These are phyloP conservation scores for Malaclemys terrapin DNA, from an alignment of 2,113 vertebrate species.

Conservation along the genomic window DNA sequence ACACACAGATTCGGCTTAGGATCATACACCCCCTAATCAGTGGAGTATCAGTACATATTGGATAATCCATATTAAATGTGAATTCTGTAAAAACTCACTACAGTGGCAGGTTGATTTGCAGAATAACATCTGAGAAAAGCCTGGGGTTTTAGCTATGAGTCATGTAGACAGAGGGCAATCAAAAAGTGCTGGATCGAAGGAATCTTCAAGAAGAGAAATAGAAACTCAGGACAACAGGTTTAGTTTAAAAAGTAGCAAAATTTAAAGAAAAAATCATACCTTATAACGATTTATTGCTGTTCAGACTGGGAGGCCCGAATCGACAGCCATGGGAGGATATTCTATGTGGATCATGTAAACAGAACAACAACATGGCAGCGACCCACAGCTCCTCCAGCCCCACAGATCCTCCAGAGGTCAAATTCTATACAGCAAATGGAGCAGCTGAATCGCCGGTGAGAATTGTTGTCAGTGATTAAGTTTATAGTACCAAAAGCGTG, in stretches of 20 bases:
- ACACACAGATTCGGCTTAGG: not conserved
- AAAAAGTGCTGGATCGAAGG: not conserved
- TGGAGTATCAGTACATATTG: not conserved
- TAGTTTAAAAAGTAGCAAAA: not conserved
- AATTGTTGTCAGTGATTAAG: not conserved
- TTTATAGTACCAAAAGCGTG: not conserved
- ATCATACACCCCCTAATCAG: not conserved
- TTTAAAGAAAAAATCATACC: not conserved
- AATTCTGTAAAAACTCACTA: not conserved
- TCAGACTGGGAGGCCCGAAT: slow-evolving; percentile 98
- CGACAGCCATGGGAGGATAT: slow-evolving; percentile 97
- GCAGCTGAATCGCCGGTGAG: slow-evolving; percentile 96
- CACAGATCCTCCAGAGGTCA: slow-evolving; percentile 95
- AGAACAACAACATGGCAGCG: slow-evolving; percentile 98
- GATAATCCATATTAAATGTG: not conserved
- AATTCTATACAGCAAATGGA: slow-evolving; percentile 99
- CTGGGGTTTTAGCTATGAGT: not conserved
- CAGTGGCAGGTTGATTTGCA: not conserved
- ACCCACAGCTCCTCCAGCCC: slow-evolving; percentile 94
- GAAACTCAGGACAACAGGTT: not conserved
- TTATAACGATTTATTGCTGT: not conserved
- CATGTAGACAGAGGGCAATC: not conserved
- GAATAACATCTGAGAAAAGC: not conserved
- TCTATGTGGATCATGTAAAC: slow-evolving; percentile 98
- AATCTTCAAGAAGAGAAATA: not conserved